Conservation (phyloP, 2,113 vertebrate genomes). For the Podarcis cretensis region DNA sequence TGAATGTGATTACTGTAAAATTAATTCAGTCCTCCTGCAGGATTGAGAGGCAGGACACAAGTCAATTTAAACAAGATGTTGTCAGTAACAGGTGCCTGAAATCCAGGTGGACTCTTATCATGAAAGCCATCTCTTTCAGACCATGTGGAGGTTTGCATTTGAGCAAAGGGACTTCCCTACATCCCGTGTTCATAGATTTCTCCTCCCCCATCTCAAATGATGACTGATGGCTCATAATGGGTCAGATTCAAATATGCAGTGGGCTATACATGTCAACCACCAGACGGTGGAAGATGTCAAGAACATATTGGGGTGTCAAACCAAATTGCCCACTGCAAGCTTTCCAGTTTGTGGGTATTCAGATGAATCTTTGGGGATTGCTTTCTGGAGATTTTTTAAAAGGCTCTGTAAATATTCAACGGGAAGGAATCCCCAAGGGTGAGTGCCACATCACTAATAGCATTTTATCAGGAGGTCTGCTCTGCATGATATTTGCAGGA, state of each 20-base stretch:
- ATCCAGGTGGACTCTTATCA: conserved; percentile 45
- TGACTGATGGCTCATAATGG: conserved; percentile 16
- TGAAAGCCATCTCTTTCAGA: conserved; percentile 17
- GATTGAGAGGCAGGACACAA: conserved; percentile 58
- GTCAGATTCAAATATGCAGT: conserved; percentile 37
- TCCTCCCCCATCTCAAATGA: neutral
- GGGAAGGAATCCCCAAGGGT: too few relatives aligned
- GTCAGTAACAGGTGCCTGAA: conserved; percentile 49
- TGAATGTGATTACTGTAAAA: conserved; percentile 74
- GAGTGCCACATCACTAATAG: too few relatives aligned
- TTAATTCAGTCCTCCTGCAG: conserved; percentile 72
- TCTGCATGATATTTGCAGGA: too few relatives aligned
- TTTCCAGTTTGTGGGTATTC: neutral
- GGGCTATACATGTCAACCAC: conserved; percentile 38
- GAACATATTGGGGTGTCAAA: too few relatives aligned
- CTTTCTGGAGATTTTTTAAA: neutral
- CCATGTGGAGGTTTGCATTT: neutral
- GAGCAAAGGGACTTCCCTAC: conserved; percentile 27
- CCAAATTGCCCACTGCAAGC: neutral
- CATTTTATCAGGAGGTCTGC: too few relatives aligned
- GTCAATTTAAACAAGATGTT: conserved; percentile 52
- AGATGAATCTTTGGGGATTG: neutral
- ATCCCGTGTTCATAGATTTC: conserved; percentile 28
- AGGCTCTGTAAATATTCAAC: too few relatives aligned
- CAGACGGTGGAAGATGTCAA: neutral